Conservation (phyloP, 2,888 invertebrate species). For the Tuberolachnus salignus region DNA sequence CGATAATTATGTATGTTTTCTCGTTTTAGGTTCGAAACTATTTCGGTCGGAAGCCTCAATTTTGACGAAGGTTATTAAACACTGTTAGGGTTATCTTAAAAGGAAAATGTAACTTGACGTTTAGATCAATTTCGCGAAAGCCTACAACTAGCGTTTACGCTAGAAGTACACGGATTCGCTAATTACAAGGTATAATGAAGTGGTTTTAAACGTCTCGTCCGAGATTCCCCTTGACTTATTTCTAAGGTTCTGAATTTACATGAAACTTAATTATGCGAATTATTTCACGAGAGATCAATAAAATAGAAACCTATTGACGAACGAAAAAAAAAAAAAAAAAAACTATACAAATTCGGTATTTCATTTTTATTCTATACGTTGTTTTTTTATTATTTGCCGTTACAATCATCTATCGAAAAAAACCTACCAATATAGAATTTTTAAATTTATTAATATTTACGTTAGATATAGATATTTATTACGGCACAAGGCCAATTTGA, state of each 20-base stretch:
- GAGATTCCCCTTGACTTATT: not conserved
- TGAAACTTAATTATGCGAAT: too few species aligned
- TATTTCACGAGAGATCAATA: too few species aligned
- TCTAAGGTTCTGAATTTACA: too few species aligned
- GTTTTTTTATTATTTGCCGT: too few species aligned
- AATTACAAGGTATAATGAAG: not conserved
- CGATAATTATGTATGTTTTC: not conserved
- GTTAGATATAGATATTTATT: too few species aligned
- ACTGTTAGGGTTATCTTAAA: slow-evolving; percentile 14
- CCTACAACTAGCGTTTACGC: not conserved
- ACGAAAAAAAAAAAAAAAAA: too few species aligned
- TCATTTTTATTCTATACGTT: not conserved
- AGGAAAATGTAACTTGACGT: not conserved
- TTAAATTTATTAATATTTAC: too few species aligned
- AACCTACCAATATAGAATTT: too few species aligned
- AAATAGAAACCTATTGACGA: too few species aligned
- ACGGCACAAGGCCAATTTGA: too few species aligned
- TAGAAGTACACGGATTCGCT: not conserved
- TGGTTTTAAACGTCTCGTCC: not conserved
- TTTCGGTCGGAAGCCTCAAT: slow-evolving; percentile 2
- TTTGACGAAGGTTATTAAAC: slow-evolving; percentile 1
- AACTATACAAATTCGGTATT: not conserved
- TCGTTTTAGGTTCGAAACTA: not conserved
- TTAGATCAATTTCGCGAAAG: not conserved
- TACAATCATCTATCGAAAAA: too few species aligned